Conservation (phyloP, 2,113 vertebrate genomes). For the Ibidorhyncha struthersii region DNA sequence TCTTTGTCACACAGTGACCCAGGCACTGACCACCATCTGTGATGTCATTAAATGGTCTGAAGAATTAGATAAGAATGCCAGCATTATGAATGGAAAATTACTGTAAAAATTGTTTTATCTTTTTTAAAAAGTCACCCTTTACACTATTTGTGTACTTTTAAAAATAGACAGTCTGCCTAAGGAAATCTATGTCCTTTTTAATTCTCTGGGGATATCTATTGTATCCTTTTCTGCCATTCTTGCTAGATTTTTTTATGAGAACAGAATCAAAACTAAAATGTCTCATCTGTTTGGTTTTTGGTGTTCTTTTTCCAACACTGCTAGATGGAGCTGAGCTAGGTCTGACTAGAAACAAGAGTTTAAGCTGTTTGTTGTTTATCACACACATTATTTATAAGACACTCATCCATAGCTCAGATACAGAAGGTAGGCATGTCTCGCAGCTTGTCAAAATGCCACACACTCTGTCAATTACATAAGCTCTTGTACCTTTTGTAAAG, state of each 20-base stretch:
- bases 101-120: not conserved
- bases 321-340: not conserved
- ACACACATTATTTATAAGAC: not conserved
- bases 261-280: not conserved
- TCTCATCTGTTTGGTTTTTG: not conserved
- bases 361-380: slow-evolving; percentile 31
- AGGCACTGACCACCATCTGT: not conserved
- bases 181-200: not conserved
- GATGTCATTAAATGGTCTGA: not conserved
- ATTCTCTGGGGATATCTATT: not conserved
- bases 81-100: not conserved
- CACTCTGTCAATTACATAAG: not conserved
- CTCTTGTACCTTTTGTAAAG: not conserved
- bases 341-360: slow-evolving; percentile 20
- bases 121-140: not conserved
- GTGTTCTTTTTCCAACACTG: not conserved
- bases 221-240: not conserved
- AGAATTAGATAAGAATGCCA: not conserved
- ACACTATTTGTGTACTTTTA: not conserved
- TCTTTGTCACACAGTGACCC: not conserved
- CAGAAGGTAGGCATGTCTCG: not conserved
- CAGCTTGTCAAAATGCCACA: not conserved
- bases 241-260: not conserved
- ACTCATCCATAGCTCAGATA: not conserved
- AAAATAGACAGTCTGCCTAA: not conserved